Percentiles rank a stretch among this genome's conserved stretches.
Conservation (phyloP, 2,797 vertebrate species). For the Numenius phaeopus region DNA sequence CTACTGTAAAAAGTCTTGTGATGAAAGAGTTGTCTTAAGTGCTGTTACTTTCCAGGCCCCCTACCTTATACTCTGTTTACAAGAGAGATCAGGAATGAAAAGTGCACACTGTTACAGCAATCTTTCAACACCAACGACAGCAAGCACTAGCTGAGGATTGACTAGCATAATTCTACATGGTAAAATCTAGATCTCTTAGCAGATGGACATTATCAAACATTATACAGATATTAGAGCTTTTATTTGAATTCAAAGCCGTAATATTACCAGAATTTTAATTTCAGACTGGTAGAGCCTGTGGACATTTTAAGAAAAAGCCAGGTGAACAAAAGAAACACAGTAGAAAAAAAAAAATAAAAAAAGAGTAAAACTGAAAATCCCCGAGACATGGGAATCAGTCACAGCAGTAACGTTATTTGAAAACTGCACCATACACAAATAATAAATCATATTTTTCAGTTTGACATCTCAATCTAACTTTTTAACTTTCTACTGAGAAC, state of each 20-base stretch:
- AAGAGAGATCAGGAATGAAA: background rate
- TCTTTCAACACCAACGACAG: background rate
- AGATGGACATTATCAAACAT: background rate
- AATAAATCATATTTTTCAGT: background rate
- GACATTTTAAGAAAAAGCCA: background rate
- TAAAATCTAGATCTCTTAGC: background rate
- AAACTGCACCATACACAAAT: background rate
- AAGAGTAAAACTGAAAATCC: background rate
- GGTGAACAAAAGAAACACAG: background rate
- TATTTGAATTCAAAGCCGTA: background rate
- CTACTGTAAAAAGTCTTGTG: background rate
- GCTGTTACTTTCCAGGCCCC: background rate
- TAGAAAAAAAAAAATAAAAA: too few relatives aligned
- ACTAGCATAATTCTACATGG: background rate
- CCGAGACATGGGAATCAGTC: background rate
- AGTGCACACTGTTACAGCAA: background rate
- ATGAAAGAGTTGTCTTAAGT: background rate
- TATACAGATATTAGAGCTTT: background rate
- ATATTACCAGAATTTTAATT: background rate
- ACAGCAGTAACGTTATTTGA: background rate
- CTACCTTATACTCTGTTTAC: background rate
- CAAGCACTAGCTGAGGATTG: background rate
- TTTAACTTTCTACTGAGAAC: background rate
- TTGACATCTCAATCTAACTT: background rate
- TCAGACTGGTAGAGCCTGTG: background rate